phyloP scores from a whole-genome alignment of 64 coral and sea anemone species.

The Porites australiensis region DNA sequence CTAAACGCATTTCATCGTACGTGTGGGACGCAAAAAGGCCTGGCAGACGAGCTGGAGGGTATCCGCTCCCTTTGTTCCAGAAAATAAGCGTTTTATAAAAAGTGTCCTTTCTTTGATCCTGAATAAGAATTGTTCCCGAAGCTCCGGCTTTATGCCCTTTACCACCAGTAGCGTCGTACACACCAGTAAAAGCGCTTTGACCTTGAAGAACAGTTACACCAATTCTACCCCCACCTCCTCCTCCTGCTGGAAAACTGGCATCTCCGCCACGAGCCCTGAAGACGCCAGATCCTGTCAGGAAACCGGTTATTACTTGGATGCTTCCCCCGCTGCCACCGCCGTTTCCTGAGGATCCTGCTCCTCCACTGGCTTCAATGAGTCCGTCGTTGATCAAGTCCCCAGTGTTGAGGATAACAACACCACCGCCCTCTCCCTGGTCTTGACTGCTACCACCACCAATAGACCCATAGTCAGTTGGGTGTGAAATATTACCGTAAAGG shows the following conservation, averaged over 20 bases:
- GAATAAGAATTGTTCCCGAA: conserved; percentile 69
- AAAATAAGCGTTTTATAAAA: conserved; percentile 68
- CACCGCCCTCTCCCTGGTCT: conserved; percentile 73
- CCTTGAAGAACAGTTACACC: conserved; percentile 44
- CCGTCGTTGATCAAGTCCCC: conserved; percentile 70
- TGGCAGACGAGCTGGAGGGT: conserved; percentile 60
- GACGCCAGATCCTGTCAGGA: conserved; percentile 61
- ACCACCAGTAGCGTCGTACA: conserved; percentile 67
- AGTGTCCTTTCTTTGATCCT: conserved; percentile 17
- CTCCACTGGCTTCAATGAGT: conserved; percentile 68
- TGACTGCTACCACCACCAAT: conserved; percentile 58
- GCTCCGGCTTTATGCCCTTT: conserved; percentile 56
- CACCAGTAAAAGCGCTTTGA: conserved; percentile 52
- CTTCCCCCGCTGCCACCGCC: conserved; percentile 91
- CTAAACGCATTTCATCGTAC: conserved; percentile 68
- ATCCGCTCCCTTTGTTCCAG: conserved; percentile 54
- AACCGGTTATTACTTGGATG: conserved; percentile 61
- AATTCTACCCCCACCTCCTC: conserved; percentile 82
- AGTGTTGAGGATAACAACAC: conserved; percentile 63
- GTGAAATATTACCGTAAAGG: conserved; percentile 69
- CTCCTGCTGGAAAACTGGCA: conserved; percentile 44
- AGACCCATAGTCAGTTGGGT: conserved; percentile 65
- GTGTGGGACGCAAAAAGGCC: neutral
- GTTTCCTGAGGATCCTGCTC: conserved; percentile 58
- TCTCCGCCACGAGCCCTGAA: conserved; percentile 78